Percentiles rank a stretch among this genome's conserved stretches.
Evolutionary conservation across 2,888 invertebrate genomes (phyloP).

Genomic region (Eucriotettix oculatus): DNA sequence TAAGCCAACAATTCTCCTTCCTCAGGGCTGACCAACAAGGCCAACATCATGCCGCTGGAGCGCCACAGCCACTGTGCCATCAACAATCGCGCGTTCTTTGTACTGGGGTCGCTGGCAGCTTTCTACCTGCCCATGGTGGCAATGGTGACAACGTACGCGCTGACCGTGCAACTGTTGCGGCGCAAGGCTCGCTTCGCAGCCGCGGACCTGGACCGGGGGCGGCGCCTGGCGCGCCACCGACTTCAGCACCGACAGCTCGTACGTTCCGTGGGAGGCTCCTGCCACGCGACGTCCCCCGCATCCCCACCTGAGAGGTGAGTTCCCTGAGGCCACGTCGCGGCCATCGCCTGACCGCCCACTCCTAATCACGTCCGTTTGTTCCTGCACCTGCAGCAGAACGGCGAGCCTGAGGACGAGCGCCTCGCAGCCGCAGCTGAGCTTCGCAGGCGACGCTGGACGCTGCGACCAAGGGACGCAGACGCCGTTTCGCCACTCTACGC

Average conservation of each 20-base stretch:
- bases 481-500: conserved; percentile 36
- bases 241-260: conserved; percentile 24
- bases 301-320: conserved; percentile 11
- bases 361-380: too few species aligned
- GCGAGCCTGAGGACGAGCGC: conserved; percentile 34
- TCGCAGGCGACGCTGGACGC: conserved; percentile 27
- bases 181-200: conserved; percentile 54
- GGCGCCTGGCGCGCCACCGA: conserved; percentile 21
- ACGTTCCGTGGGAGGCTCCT: conserved; percentile 20
- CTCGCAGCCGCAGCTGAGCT: conserved; percentile 40
- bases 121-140: conserved; percentile 92
- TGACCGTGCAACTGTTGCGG: conserved; percentile 74
- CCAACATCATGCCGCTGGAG: conserved; percentile 65
- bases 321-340: background rate
- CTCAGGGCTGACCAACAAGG: conserved; percentile 54
- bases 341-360: too few species aligned
- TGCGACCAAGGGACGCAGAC: conserved; percentile 57
- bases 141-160: conserved; percentile 82
- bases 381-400: background rate
- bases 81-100: conserved; percentile 71
- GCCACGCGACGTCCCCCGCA: background rate
- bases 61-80: conserved; percentile 47
- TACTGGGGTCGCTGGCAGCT: conserved; percentile 81
- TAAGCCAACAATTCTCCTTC: background rate
- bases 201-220: conserved; percentile 30